Conservation (phyloP, 1,140 invertebrate species). For the Drosophila pruinosa region DNA sequence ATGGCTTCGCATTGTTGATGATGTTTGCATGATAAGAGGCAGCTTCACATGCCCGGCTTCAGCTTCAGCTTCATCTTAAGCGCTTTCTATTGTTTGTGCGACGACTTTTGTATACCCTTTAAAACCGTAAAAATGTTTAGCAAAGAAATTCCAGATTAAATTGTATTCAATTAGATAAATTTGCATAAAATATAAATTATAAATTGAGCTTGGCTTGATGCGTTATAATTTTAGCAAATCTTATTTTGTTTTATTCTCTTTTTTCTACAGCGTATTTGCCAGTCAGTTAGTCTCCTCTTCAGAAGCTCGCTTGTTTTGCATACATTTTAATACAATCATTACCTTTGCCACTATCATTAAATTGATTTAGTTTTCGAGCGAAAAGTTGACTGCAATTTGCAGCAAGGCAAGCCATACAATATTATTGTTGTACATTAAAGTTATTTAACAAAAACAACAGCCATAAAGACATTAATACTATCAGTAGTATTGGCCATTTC, state of each 20-base stretch:
- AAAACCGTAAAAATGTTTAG: neutral
- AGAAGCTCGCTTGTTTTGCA: conserved; percentile 34
- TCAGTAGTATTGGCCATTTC: neutral
- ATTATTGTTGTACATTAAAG: neutral
- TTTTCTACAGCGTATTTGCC: neutral
- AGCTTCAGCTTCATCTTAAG: conserved; percentile 19
- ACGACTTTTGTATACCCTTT: neutral
- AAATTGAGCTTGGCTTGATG: too few species aligned
- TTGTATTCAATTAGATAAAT: neutral
- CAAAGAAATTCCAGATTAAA: too few species aligned
- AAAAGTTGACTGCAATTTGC: neutral
- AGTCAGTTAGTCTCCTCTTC: conserved; percentile 7
- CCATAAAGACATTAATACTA: neutral
- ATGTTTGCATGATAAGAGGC: conserved; percentile 67
- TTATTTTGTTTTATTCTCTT: neutral
- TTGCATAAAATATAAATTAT: neutral
- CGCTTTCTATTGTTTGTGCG: neutral
- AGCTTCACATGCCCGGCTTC: conserved; percentile 2
- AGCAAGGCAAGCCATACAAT: neutral
- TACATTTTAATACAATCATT: conserved; percentile 53
- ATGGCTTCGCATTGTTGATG: conserved; percentile 50
- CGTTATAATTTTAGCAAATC: too few species aligned
- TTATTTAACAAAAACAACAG: too few species aligned
- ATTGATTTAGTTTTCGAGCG: neutral
- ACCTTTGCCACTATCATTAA: neutral